Evolutionary conservation across 1,140 invertebrate species (phyloP).

Genomic region (Rhynchophorus ferrugineus): DNA sequence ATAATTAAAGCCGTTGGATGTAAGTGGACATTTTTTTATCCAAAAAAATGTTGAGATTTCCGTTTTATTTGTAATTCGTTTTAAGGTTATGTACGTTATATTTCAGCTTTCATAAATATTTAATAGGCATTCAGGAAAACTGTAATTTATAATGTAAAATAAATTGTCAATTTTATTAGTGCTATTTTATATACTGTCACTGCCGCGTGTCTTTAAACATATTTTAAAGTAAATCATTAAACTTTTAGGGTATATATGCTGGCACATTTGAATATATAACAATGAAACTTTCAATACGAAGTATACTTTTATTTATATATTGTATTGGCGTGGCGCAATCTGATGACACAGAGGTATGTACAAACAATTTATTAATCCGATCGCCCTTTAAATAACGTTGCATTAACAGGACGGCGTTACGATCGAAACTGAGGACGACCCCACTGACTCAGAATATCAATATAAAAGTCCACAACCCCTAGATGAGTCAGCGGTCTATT

Average conservation of each 20-base stretch:
- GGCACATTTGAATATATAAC: background rate
- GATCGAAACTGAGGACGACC: conserved; percentile 31
- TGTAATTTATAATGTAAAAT: background rate
- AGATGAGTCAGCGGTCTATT: conserved; percentile 56
- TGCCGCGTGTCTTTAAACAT: no score
- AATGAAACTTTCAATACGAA: background rate
- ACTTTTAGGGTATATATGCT: background rate
- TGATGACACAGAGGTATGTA: background rate
- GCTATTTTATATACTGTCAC: background rate
- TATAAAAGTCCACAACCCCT: conserved; percentile 52
- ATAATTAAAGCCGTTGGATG: no score
- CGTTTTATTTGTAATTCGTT: no score
- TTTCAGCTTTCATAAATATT: no score
- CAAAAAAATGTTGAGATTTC: no score
- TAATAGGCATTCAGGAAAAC: no score
- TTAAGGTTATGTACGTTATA: no score
- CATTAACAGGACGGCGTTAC: conserved; percentile 37
- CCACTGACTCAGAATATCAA: conserved; percentile 24
- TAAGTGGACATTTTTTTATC: no score
- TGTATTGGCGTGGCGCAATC: background rate
- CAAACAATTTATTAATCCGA: background rate
- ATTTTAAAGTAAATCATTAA: background rate
- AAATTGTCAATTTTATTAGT: background rate
- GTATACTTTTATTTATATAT: background rate
- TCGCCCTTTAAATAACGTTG: background rate